Evolutionary conservation across 1,140 invertebrate genomes (phyloP), one percentile per base, ranked within the genome.

Genomic region (Hyles euphorbiae): DNA sequence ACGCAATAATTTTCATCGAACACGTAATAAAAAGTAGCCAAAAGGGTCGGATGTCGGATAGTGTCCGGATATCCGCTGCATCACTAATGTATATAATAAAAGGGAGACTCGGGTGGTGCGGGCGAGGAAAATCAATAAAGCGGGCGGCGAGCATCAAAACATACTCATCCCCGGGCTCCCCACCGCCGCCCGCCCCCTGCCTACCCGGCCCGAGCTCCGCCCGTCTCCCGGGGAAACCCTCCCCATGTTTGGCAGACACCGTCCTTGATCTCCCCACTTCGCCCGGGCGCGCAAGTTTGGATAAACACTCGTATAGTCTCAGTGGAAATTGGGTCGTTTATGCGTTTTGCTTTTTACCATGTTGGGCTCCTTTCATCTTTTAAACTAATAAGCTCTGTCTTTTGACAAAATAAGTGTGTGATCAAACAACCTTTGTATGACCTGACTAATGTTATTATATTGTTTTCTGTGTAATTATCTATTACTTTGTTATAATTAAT

Each of bases 191-290:
- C 34, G 64, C 59, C 47, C 52, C 10, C 48, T 51, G 44, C 49
- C 40, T 54, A 48, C 51, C 58, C 46, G 5, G 8, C 36, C 36
- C 36, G 5, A 5, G 8, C 5, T 8, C 8, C 66, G 49, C 79
- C 72, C 74, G 77, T 86, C 83, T 77, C 82, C 83, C 82, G 81
- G 83, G 82, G 83, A 88, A 88, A 84, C 81, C 79, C 79, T 68
- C 74, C 83, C 78, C 81, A 72, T 83, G 82, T 83, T 87, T 83
- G 81, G 82, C 83, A 88, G 86, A 88, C 86, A 76, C 78, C 86
- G 86, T 83, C 86, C 86, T 88, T 88, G 86, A 88, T 88, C 78
- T 82, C 73, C 83, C 83, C 72, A 72, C 72, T 74, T 71, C 71
- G 72, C 74, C 76, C 76, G 74, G 72, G 77, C 74, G 66, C 67